Conservation (phyloP, 2,113 vertebrate species). For the Pleuronectes platessa region DNA sequence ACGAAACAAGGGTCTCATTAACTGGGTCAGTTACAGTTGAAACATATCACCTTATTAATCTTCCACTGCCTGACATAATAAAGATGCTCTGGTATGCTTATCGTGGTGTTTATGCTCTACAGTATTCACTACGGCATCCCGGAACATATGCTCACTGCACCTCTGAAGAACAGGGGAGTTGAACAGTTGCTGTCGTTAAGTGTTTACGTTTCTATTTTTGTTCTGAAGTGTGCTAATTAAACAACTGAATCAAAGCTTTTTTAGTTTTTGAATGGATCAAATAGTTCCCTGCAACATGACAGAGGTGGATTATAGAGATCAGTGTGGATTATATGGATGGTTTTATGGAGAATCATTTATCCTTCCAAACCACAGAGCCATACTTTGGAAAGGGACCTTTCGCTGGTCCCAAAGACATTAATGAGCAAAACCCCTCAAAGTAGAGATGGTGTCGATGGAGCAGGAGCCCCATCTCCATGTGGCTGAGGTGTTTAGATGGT, state of each 20-base stretch:
- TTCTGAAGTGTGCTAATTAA: background rate
- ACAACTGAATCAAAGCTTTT: background rate
- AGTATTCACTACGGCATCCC: slow-evolving; percentile 14
- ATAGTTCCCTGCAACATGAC: no score
- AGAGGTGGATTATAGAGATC: no score
- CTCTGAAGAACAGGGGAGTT: background rate
- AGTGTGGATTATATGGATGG: no score
- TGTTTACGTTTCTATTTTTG: background rate
- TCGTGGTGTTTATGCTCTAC: slow-evolving; percentile 30
- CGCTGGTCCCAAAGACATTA: no score
- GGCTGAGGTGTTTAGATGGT: no score
- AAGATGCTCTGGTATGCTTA: slow-evolving; percentile 52
- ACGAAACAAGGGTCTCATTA: slow-evolving; percentile 78
- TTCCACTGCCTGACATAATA: slow-evolving; percentile 42
- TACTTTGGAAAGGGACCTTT: no score
- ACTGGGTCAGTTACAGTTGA: slow-evolving; percentile 74
- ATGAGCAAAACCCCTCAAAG: background rate
- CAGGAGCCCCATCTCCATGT: background rate
- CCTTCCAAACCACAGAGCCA: no score
- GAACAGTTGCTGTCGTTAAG: background rate
- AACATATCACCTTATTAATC: slow-evolving; percentile 73
- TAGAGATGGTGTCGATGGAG: background rate
- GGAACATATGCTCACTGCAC: slow-evolving; percentile 31
- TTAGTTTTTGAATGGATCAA: background rate
- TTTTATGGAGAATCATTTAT: no score